A percentile compares a stretch with the other conserved stretches of the same genome.
Evolutionary conservation across 2,113 vertebrate species (phyloP).

Genomic region (Climacteris rufus): DNA sequence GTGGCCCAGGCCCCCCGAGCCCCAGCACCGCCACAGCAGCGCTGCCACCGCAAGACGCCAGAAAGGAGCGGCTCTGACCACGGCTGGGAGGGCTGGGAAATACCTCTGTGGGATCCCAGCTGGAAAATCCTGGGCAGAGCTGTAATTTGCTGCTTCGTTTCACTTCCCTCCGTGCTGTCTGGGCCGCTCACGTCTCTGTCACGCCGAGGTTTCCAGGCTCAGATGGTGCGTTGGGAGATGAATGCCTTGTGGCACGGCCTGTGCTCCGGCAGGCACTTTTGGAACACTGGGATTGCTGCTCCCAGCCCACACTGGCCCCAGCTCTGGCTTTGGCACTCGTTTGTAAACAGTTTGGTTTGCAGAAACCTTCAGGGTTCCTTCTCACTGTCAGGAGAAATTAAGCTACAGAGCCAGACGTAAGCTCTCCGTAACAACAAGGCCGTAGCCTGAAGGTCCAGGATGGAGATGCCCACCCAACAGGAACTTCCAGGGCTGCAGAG

Average conservation of each 20-base stretch:
- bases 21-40: not conserved
- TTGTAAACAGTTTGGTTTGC: not conserved
- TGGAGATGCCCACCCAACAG: not conserved
- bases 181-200: not conserved
- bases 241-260: not conserved
- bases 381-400: slow-evolving; percentile 29
- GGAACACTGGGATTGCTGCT: not conserved
- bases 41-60: slow-evolving; percentile 16
- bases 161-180: not conserved
- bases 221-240: not conserved
- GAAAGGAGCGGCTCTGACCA: not conserved
- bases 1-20: no score
- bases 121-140: slow-evolving; percentile 14
- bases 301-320: not conserved
- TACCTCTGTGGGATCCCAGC: not conserved
- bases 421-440: not conserved
- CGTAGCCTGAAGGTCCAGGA: not conserved
- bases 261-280: not conserved
- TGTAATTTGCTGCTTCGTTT: slow-evolving; percentile 4
- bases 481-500: not conserved
- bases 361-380: slow-evolving; percentile 11
- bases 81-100: not conserved
- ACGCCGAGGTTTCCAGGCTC: not conserved
- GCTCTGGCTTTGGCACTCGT: not conserved
- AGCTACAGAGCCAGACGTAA: not conserved